Percentiles rank a stretch among this genome's conserved stretches.
Evolutionary conservation across 2,797 vertebrate species (phyloP).

Genomic region (Vespertilio murinus): DNA sequence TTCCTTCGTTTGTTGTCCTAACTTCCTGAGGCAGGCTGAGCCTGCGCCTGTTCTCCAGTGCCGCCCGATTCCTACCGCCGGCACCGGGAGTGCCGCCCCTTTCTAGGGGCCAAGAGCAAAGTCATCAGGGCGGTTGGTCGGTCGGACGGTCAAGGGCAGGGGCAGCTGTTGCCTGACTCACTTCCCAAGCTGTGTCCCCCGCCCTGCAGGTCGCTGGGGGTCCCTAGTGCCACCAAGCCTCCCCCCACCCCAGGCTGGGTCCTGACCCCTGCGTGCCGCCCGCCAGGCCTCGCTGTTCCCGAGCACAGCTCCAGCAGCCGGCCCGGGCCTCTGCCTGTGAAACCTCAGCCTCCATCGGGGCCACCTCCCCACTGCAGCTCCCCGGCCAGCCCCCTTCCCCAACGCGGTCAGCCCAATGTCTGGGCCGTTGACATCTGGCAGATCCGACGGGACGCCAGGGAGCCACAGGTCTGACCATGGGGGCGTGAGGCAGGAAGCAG

Average conservation of each 20-base stretch:
- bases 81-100: rapidly evolving
- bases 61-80: not conserved
- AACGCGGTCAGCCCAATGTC: not conserved
- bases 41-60: rapidly evolving
- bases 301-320: not conserved
- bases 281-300: rapidly evolving
- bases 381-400: not conserved
- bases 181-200: too few species aligned
- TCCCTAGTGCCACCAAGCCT: too few species aligned
- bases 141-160: rapidly evolving
- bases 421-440: not conserved
- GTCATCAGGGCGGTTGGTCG: not conserved
- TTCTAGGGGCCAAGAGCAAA: not conserved
- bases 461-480: not conserved
- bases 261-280: rapidly evolving
- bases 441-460: rapidly evolving
- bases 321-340: not conserved
- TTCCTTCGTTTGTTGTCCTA: rapidly evolving
- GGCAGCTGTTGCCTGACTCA: not conserved
- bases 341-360: not conserved
- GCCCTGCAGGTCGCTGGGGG: too few species aligned
- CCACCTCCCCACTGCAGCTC: not conserved
- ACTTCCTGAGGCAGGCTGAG: not conserved
- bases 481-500: not conserved
- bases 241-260: too few species aligned